These are phyloP conservation scores for Parazoanthus swiftii DNA, from an alignment of 92 coral and sea anemone genomes.

Conservation along the genomic window DNA sequence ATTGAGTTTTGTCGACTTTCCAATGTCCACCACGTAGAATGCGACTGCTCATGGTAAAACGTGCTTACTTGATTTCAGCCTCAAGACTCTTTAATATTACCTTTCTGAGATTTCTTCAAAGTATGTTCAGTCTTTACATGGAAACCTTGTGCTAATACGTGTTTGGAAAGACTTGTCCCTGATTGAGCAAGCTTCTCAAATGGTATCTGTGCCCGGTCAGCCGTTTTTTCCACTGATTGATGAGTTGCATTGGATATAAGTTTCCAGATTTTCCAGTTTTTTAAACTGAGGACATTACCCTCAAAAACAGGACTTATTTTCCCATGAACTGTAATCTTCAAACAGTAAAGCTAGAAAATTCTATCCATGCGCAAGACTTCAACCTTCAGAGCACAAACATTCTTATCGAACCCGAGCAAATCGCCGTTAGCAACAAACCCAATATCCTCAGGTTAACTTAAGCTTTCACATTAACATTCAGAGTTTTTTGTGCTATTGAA, in stretches of 20 bases:
- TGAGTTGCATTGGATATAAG: background rate
- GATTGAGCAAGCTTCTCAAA: background rate
- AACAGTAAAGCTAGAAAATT: background rate
- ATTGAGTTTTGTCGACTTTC: slow-evolving; percentile 62
- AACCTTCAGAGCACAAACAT: slow-evolving; percentile 22
- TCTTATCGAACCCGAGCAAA: background rate
- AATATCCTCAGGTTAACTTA: background rate
- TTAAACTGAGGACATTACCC: background rate
- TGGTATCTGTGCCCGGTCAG: background rate
- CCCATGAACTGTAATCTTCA: background rate
- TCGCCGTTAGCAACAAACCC: background rate
- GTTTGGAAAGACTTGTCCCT: background rate
- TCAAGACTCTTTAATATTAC: background rate
- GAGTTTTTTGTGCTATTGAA: background rate
- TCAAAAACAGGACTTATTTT: background rate
- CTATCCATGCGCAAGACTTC: background rate
- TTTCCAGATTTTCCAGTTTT: background rate
- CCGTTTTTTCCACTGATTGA: background rate
- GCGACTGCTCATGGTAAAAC: slow-evolving; percentile 43
- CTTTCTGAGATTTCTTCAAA: background rate
- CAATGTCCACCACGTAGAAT: slow-evolving; percentile 59
- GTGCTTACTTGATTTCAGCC: background rate
- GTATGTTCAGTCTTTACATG: background rate
- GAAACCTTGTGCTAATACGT: background rate
- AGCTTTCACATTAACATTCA: background rate